Percentiles rank a stretch among this genome's conserved stretches.
Evolutionary conservation across 1,140 invertebrate species (phyloP).

Genomic region (Hylaeus anthracinus): DNA sequence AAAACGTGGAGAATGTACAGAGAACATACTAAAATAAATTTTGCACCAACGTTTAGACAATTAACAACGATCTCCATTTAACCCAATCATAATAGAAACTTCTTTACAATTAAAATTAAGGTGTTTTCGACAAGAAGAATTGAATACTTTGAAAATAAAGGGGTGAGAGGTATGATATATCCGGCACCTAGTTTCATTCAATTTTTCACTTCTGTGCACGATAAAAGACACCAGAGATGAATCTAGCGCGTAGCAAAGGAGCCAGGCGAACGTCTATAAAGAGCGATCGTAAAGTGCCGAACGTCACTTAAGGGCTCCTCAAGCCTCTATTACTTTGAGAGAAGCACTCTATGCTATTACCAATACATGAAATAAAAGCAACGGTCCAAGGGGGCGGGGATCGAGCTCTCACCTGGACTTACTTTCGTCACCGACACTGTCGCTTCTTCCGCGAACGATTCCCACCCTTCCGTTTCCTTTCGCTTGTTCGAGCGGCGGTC

Average conservation of each 20-base stretch:
- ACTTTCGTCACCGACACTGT: conserved; percentile 30
- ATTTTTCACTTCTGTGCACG: not conserved
- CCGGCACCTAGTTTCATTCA: not conserved
- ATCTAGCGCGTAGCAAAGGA: not conserved
- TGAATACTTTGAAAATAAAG: not conserved
- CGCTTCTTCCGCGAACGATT: conserved; percentile 2
- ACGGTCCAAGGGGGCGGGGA: not conserved
- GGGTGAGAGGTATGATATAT: not conserved
- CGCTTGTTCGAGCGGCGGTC: conserved; percentile 11
- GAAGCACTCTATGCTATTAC: conserved; percentile 71
- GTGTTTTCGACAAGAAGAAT: not conserved
- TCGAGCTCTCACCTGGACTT: conserved; percentile 15
- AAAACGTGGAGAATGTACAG: too few relatives aligned
- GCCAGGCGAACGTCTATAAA: conserved; percentile 43
- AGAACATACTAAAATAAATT: too few relatives aligned
- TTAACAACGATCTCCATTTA: too few relatives aligned
- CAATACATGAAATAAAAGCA: conserved; percentile 70
- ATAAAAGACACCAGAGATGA: conserved; percentile 28
- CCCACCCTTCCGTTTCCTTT: conserved; percentile 35
- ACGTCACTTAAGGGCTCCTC: conserved; percentile 69
- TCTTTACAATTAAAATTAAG: too few relatives aligned
- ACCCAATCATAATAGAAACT: too few relatives aligned
- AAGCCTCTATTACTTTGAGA: conserved; percentile 68
- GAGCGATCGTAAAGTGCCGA: conserved; percentile 68
- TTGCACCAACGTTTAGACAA: too few relatives aligned